These are phyloP conservation scores for Rapana venosa DNA, from an alignment of 2,888 invertebrate species.

Conservation along the genomic window DNA sequence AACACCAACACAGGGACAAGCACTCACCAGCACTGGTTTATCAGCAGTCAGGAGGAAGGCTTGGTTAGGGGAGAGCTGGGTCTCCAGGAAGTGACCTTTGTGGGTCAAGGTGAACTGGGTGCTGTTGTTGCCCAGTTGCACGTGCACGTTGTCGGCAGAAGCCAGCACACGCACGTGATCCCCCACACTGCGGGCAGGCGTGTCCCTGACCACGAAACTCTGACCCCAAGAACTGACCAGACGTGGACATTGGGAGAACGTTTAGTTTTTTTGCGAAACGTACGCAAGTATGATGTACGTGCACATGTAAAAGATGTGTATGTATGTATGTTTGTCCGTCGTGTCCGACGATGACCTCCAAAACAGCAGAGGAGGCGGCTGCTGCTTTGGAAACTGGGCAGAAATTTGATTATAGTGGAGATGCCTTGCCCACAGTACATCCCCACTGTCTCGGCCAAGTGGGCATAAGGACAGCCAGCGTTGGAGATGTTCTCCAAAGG, in stretches of 20 bases:
- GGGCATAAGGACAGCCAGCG: too few relatives aligned
- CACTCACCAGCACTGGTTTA: conserved; percentile 30
- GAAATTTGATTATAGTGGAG: too few relatives aligned
- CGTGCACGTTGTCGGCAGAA: neutral
- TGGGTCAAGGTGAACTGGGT: neutral
- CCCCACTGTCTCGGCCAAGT: too few relatives aligned
- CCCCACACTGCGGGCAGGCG: conserved; percentile 1
- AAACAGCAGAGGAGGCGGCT: too few relatives aligned
- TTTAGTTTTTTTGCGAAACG: neutral
- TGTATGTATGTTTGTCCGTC: neutral
- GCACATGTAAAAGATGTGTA: neutral
- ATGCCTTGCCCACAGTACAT: too few relatives aligned
- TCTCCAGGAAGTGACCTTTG: conserved; percentile 16
- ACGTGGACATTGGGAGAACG: neutral
- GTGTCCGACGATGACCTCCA: too few relatives aligned
- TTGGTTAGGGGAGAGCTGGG: neutral
- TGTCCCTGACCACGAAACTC: conserved; percentile 28
- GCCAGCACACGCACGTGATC: conserved; percentile 34
- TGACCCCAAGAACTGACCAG: conserved; percentile 26
- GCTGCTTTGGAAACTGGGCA: too few relatives aligned
- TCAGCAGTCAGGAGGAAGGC: neutral
- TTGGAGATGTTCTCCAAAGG: too few relatives aligned
- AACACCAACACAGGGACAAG: neutral
- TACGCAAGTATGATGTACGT: neutral
- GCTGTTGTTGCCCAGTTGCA: neutral